Base-by-base conservation (phyloP, 2,888 invertebrate species). In the Tuberolachnus salignus region DNA sequence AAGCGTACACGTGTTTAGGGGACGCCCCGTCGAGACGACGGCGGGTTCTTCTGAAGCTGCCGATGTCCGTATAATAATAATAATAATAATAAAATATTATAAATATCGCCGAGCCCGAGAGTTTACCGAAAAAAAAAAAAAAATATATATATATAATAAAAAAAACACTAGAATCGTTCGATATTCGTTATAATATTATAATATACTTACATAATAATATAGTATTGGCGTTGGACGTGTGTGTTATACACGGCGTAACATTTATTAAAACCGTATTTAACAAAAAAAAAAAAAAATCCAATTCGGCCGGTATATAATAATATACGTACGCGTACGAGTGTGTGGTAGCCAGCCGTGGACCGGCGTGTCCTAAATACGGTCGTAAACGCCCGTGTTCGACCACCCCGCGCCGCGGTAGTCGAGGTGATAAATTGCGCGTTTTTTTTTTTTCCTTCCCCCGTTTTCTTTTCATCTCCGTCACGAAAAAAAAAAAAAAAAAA, bases 91-190 rank as follows among this genome's bases (percentile, higher is more conserved):
- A 63, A 63, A 55, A 63, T 49, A 72, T 51, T 72, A 72, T 49
- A 9, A 57, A 78, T 67, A 49, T 66, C 59, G 21, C 46, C 53
- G 51, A 3, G 14, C n/a, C 3, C 2, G 19, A 34, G 57, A 34
- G 57, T 67, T 59, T 78, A 78, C 78, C 55, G n/a, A 67, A 66
- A 55, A 66, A 61, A 70, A n/a, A n/a, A n/a, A n/a, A n/a, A n/a
- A n/a, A n/a, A n/a, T n/a, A n/a, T n/a, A n/a, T n/a, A n/a, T n/a
- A n/a, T n/a, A n/a, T n/a, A n/a, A n/a, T n/a, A n/a, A n/a, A n/a
- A n/a, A 34, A 42, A 34, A 72, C 53, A 23, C n/a, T 34, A 13
- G 14, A 55, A 21, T 75, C 46, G 64, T 75, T 75, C 66, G 66
- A 75, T 75, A 46, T 66, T 55, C 74, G 66, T 75, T 75, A 55